Evolutionary conservation across 2,888 invertebrate species (phyloP).

Genomic region (Acanthosepion lycidas): DNA sequence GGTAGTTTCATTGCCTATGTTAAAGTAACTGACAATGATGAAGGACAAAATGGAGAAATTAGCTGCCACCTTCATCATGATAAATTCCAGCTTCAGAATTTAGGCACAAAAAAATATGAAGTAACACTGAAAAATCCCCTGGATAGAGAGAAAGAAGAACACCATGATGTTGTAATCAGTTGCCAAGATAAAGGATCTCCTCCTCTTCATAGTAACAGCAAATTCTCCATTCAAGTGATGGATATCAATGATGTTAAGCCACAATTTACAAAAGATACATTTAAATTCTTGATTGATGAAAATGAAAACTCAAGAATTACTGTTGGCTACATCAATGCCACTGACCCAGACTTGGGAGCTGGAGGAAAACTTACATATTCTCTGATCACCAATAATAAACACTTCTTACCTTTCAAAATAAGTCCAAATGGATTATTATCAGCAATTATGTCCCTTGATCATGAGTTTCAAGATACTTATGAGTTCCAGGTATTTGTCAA

Average conservation of each 20-base stretch:
- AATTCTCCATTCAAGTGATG: not conserved
- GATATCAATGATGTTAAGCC: not conserved
- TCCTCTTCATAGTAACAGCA: not conserved
- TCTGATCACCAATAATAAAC: not conserved
- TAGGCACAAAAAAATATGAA: not conserved
- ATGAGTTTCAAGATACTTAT: not conserved
- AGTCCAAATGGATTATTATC: not conserved
- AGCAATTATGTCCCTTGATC: not conserved
- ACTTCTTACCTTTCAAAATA: not conserved
- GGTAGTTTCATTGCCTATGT: not conserved
- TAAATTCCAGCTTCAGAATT: not conserved
- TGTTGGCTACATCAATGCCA: not conserved
- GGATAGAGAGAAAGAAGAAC: not conserved
- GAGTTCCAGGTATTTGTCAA: not conserved
- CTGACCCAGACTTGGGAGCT: not conserved
- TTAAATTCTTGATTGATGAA: not conserved
- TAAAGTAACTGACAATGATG: not conserved
- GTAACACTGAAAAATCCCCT: not conserved
- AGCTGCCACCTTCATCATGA: not conserved
- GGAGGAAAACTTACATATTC: not conserved
- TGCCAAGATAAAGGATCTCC: conserved; percentile 17
- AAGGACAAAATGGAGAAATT: not conserved
- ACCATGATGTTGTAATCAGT: not conserved
- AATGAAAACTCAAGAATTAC: not conserved
- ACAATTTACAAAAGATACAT: not conserved